Evolutionary conservation across 1,140 invertebrate species (phyloP).

Genomic region (Aphelinus certus): DNA sequence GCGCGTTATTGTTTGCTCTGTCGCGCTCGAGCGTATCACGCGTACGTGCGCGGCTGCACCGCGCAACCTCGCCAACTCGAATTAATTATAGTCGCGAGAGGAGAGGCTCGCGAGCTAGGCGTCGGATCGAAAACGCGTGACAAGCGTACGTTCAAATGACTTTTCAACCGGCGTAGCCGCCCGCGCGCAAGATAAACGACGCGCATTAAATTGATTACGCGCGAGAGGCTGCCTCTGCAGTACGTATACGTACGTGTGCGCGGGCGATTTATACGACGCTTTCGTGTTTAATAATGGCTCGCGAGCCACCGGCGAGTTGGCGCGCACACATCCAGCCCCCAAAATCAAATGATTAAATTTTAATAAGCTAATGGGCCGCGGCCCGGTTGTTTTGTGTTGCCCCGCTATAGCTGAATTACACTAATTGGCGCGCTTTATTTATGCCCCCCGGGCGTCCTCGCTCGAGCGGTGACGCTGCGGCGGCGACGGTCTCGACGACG

Average conservation of each 20-base stretch:
- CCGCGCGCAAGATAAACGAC: conserved; percentile 28
- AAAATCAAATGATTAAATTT: conserved; percentile 35
- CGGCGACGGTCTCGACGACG: no score
- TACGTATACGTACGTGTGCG: conserved; percentile 13
- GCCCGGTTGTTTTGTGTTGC: conserved; percentile 8
- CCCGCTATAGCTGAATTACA: not conserved
- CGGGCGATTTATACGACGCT: conserved; percentile 32
- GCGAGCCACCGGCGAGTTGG: not conserved
- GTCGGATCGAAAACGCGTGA: not conserved
- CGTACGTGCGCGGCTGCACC: no score
- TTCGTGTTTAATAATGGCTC: conserved; percentile 37
- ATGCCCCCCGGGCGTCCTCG: no score
- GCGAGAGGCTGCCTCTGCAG: not conserved
- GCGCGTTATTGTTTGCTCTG: no score
- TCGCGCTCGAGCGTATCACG: no score
- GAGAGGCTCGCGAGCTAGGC: no score
- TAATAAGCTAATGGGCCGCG: conserved; percentile 32
- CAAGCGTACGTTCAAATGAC: conserved; percentile 22
- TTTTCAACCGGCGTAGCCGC: conserved; percentile 11
- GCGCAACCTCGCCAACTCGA: no score
- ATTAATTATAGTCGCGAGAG: no score
- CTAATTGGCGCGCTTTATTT: conserved; percentile 4
- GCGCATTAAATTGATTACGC: conserved; percentile 38
- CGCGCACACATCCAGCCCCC: not conserved
- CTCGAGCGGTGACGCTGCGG: no score